A percentile compares a stretch with the other conserved stretches of the same genome.
phyloP scores from a whole-genome alignment of 2,113 vertebrate species.

The Monarcha castaneiventris region DNA sequence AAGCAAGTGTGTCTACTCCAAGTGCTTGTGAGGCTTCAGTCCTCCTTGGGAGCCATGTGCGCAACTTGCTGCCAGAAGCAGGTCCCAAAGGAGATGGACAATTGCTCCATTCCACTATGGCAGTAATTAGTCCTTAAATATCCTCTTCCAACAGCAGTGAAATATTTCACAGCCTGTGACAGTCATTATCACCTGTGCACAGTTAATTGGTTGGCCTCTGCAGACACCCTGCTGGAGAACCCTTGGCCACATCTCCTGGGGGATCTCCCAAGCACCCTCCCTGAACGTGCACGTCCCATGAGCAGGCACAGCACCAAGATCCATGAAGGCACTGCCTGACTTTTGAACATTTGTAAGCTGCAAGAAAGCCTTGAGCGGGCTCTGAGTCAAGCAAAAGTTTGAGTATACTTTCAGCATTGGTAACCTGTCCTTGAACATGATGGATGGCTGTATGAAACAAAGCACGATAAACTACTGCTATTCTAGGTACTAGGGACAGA shows the following conservation, averaged over 20 bases:
- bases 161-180: background rate
- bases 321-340: background rate
- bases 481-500: background rate
- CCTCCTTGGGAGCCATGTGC: background rate
- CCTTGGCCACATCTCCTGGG: background rate
- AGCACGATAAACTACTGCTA: background rate
- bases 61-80: background rate
- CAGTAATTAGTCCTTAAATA: background rate
- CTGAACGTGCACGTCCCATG: fast-evolving
- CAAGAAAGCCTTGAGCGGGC: background rate
- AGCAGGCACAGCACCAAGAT: fast-evolving
- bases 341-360: background rate
- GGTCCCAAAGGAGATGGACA: background rate
- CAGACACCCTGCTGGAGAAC: background rate
- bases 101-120: fast-evolving
- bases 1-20: background rate
- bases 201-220: background rate
- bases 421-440: background rate
- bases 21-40: background rate
- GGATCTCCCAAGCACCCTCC: background rate
- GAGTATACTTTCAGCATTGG: background rate
- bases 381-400: background rate
- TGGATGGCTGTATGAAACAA: background rate
- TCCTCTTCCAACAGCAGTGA: background rate
- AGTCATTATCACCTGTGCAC: background rate